Percentiles rank a stretch among this genome's conserved stretches.
Evolutionary conservation across 2,797 vertebrate genomes (phyloP).

Genomic region (Typhlichthys eigenmanni): DNA sequence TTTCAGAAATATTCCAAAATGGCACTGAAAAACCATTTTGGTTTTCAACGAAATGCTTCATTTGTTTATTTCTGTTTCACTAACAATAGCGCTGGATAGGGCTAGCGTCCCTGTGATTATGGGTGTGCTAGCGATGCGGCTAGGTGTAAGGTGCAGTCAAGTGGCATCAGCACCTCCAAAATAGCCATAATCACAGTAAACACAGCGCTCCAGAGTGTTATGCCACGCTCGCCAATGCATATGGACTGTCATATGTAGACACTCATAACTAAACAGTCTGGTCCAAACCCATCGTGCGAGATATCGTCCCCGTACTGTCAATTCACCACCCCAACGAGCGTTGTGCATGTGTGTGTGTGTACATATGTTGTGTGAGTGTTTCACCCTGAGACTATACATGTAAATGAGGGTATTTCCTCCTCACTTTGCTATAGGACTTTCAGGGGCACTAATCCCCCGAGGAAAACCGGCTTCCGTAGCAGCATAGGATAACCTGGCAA

Average conservation of each 20-base stretch:
- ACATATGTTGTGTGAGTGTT: neutral
- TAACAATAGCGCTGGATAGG: conserved; percentile 8
- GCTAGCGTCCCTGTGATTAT: conserved; percentile 25
- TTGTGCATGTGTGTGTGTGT: neutral
- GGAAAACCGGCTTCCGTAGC: too few relatives aligned
- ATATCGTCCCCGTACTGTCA: neutral
- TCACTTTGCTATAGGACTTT: too few relatives aligned
- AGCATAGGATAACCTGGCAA: too few relatives aligned
- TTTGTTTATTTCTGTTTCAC: neutral
- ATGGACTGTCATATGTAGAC: neutral
- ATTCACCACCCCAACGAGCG: neutral
- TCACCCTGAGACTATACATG: neutral
- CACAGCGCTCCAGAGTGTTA: conserved; percentile 15
- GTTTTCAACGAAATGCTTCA: neutral
- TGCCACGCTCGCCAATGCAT: conserved; percentile 1
- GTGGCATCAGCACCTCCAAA: conserved; percentile 21
- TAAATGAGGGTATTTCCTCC: too few relatives aligned
- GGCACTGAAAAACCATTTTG: too few relatives aligned
- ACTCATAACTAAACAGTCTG: too few relatives aligned
- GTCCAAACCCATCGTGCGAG: neutral
- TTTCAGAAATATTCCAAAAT: too few relatives aligned
- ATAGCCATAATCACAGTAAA: conserved; percentile 28
- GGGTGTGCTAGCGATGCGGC: conserved; percentile 38
- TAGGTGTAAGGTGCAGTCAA: conserved; percentile 29
- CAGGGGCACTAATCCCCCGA: too few relatives aligned